phyloP scores from a whole-genome alignment of 2,888 invertebrate genomes.

The Drosophila koepferae region DNA sequence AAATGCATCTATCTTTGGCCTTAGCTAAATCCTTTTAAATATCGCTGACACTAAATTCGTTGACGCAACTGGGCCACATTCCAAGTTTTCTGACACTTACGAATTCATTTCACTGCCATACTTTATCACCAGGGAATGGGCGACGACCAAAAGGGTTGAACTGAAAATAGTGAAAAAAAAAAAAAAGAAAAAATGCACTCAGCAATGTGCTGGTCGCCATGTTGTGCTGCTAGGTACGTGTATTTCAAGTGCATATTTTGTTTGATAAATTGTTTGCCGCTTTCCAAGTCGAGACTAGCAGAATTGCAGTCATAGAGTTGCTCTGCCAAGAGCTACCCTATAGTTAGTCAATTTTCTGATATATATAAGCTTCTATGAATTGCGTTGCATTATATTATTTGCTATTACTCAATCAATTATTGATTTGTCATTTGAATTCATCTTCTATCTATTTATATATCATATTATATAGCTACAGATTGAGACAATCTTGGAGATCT shows the following conservation, averaged over 20 bases:
- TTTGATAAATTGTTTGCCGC: constrained; percentile 77
- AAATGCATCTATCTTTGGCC: constrained; percentile 22
- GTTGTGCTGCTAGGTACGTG: constrained; percentile 56
- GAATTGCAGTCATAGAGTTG: constrained; percentile 8
- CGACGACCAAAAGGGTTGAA: background rate
- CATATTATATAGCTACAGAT: background rate
- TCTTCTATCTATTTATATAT: background rate
- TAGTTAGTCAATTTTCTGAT: background rate
- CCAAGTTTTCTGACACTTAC: constrained; percentile 64
- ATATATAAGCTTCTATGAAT: background rate
- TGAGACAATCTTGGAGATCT: background rate
- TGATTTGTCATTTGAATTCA: too few species aligned
- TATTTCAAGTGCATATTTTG: constrained; percentile 78
- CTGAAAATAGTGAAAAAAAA: constrained; percentile 68
- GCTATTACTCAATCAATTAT: background rate
- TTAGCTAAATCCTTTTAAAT: constrained; percentile 37
- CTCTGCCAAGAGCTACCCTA: background rate
- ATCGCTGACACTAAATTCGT: constrained; percentile 62
- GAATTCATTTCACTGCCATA: constrained; percentile 71
- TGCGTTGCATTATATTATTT: background rate
- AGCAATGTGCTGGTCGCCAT: constrained; percentile 42
- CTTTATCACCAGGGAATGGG: constrained; percentile 54
- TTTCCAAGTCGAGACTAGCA: constrained; percentile 57
- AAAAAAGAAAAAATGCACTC: constrained; percentile 77
- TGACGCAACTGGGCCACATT: constrained; percentile 66